Percentiles rank a stretch among this genome's conserved stretches.
Evolutionary conservation across 2,797 vertebrate species (phyloP).

Genomic region (Acomys russatus): DNA sequence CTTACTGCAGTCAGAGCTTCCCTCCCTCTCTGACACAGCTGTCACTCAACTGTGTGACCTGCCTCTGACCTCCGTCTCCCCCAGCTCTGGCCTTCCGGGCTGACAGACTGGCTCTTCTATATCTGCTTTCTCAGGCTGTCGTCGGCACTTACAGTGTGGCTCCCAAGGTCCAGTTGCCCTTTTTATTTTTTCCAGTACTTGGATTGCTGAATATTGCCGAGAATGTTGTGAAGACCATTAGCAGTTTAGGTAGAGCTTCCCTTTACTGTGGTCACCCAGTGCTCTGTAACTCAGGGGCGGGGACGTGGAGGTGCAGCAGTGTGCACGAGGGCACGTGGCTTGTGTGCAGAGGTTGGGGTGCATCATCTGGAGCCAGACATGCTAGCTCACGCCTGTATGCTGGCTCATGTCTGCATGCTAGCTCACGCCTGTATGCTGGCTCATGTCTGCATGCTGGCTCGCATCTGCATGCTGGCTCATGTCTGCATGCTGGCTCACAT

Average conservation of each 20-base stretch:
- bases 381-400: neutral
- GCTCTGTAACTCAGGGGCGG: neutral
- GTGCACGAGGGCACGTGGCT: neutral
- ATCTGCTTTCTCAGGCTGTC: constrained; percentile 35
- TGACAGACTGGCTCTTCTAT: constrained; percentile 35
- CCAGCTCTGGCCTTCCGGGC: constrained; percentile 13
- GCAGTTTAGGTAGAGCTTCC: neutral
- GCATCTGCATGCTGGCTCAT: neutral
- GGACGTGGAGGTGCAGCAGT: neutral
- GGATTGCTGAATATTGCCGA: constrained; percentile 31
- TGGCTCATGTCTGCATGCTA: too few species aligned
- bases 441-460: too few species aligned
- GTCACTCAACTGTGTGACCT: constrained; percentile 63
- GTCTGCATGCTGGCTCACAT: neutral
- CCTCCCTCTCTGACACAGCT: constrained; percentile 74
- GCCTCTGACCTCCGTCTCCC: constrained; percentile 65
- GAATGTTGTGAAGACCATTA: constrained; percentile 32
- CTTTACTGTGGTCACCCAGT: constrained; percentile 30
- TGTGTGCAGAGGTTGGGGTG: neutral
- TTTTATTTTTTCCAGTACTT: neutral
- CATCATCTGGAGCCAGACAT: neutral
- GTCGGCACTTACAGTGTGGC: neutral
- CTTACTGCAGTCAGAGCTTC: constrained; percentile 60
- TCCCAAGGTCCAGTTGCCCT: neutral
- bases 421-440: too few species aligned